Evolutionary conservation across 2,888 invertebrate genomes (phyloP).

Genomic region (Hydriomena furcata): DNA sequence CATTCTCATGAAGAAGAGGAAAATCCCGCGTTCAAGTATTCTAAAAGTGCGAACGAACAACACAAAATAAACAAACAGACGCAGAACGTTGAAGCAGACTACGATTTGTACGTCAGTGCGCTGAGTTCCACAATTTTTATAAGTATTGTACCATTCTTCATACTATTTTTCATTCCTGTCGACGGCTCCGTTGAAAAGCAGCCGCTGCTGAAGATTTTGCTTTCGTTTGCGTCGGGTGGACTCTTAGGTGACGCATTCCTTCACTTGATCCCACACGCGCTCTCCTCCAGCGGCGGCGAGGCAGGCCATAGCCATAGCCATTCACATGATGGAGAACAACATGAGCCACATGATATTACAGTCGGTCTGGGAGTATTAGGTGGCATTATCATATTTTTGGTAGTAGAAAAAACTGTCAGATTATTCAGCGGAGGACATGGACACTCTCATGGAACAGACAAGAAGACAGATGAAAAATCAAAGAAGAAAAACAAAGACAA

Average conservation of each 20-base stretch:
- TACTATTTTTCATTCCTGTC: constrained; percentile 96
- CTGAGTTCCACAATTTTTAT: constrained; percentile 96
- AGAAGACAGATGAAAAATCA: constrained; percentile 67
- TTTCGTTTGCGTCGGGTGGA: constrained; percentile 97
- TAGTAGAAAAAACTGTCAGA: constrained; percentile 96
- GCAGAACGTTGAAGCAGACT: constrained; percentile 62
- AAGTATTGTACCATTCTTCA: constrained; percentile 96
- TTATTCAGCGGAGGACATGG: constrained; percentile 92
- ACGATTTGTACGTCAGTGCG: constrained; percentile 89
- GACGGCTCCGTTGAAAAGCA: constrained; percentile 93
- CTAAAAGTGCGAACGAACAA: constrained; percentile 84
- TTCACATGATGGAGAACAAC: constrained; percentile 73
- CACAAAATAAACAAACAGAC: constrained; percentile 65
- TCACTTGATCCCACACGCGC: constrained; percentile 98
- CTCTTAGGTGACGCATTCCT: constrained; percentile 99
- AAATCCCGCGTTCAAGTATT: constrained; percentile 92
- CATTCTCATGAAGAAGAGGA: constrained; percentile 80
- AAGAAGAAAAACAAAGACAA: constrained; percentile 66
- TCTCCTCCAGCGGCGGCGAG: constrained; percentile 57
- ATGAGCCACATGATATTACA: constrained; percentile 89
- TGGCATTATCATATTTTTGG: constrained; percentile 95
- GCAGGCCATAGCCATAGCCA: constrained; percentile 84
- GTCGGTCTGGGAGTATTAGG: constrained; percentile 97
- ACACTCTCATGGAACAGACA: constrained; percentile 86
- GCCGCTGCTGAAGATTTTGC: constrained; percentile 93